Base-by-base conservation (phyloP, 2,888 invertebrate species). In the Diloba caeruleocephala region DNA sequence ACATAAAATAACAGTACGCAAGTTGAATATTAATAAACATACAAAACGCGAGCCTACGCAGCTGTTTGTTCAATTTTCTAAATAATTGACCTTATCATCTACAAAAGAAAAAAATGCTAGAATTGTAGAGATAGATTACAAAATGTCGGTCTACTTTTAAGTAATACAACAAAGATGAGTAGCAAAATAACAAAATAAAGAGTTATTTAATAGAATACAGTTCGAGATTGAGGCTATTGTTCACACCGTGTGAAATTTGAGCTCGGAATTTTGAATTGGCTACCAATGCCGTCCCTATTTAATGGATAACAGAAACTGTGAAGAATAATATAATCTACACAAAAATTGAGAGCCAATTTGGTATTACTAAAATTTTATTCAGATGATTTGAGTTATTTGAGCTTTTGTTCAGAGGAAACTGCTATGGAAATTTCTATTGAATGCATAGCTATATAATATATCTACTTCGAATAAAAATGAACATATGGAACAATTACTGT, bases 181-280 rank as follows among this genome's bases (percentile, higher is more conserved):
- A 34, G 8, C 39, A 53, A 64, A 69, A 45, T 50, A 59, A 42
- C 33, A 53, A 71, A 60, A 63, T 57, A 66, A 53, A 60, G 55
- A 65, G 76, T 74, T 72, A 74, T 73, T 76, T 79, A 78, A 81
- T 78, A 73, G 66, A 65, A 68, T 59, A 62, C 48, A 45, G 63
- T 72, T 76, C 65, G 71, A 77, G 78, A 81, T 78, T 72, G 73
- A 68, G 60, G 67, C 72, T 74, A 80, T 84, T 82, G 80, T 84
- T 76, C 66, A 70, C 64, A 78, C 65, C 81, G 81, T 83, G 82
- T 79, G 84, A 86, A 85, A 80, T 79, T 71, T 56, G 58, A 63
- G 60, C 49, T 71, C 49, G 55, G 63, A 61, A 66, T 54, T 71
- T 70, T 64, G 68, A 72, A 81, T 81, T 77, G 75, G 63, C 71